These are phyloP conservation scores for Acomys russatus DNA, from an alignment of 2,797 vertebrate genomes.

Conservation along the genomic window DNA sequence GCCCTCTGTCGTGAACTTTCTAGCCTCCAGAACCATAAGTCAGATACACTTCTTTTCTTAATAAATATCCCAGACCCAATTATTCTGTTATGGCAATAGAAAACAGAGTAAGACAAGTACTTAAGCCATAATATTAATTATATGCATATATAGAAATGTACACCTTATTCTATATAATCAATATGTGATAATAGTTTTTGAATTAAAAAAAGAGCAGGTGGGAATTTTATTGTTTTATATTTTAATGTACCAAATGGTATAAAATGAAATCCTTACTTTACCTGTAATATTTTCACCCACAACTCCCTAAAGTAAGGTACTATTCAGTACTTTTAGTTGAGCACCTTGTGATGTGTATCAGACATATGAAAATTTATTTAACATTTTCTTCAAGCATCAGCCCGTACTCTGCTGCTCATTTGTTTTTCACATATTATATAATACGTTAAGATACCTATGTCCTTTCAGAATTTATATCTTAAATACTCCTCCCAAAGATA, in stretches of 20 bases:
- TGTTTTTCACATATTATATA: neutral
- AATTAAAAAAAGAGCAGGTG: neutral
- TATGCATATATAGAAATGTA: neutral
- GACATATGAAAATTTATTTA: neutral
- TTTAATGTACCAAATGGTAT: neutral
- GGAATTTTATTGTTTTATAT: neutral
- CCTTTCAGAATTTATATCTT: neutral
- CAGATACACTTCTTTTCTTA: neutral
- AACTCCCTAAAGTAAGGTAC: neutral
- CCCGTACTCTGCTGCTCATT: neutral
- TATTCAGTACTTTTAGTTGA: neutral
- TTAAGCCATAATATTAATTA: neutral
- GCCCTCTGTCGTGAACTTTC: neutral
- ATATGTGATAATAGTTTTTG: neutral
- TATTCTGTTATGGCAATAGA: neutral
- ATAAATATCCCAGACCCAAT: neutral
- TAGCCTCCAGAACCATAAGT: neutral
- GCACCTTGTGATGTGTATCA: neutral
- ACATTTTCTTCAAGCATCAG: constrained; percentile 28
- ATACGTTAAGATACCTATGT: neutral
- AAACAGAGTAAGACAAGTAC: neutral
- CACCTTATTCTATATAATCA: neutral
- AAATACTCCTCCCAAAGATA: neutral
- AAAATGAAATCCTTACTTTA: constrained; percentile 12
- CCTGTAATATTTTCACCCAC: neutral